Evolutionary conservation across 1,140 invertebrate genomes (phyloP), one percentile per base, ranked within the genome.

Genomic region (Heliconius eleuchia): DNA sequence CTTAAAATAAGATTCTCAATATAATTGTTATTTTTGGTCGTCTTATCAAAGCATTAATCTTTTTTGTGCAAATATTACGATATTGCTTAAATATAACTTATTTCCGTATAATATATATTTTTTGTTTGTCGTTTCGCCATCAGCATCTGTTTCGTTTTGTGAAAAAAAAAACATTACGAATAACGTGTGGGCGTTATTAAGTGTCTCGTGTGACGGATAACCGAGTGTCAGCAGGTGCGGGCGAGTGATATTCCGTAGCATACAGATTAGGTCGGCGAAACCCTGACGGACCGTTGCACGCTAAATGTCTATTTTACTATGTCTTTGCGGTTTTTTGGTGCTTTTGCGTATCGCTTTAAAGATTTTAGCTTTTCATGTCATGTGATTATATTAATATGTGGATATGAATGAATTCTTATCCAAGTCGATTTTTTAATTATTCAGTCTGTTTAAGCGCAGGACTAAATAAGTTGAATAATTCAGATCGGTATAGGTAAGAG

Each of bases 1-100:
- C 84, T 83, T 85, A 88, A 89, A 92, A 93, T 91, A 87, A 86
- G 88, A 90, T 89, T 90, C 89, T 87, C 88, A 37, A 71, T 71
- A 13, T 71, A 71, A 52, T 34, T 71, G 30, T 30, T 8, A 71
- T 71, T 71, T 71, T 60, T 23, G 7, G n/a, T n/a, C 19, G 19
- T 23, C 23, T 23, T 27, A 60, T 23, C 76, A 75, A 46, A 16
- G 42, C 42, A 46, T 46, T 46, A 16, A 46, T 16, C 42, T 46
- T 16, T 46, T 46, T 16, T 16, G 13, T 46, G 16, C 13, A 46
- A 46, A 46, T 46, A 80, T 52, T 52, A 52, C 50, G 18, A 52
- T 52, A 52, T 52, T 19, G 16, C 50, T 7, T 19, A 19, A 76
- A 80, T 79, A 82, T 80, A 80, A 84, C 72, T 37, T 42, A 39